Evolutionary conservation across 2,888 invertebrate genomes (phyloP).

Genomic region (Gryllus longicercus): DNA sequence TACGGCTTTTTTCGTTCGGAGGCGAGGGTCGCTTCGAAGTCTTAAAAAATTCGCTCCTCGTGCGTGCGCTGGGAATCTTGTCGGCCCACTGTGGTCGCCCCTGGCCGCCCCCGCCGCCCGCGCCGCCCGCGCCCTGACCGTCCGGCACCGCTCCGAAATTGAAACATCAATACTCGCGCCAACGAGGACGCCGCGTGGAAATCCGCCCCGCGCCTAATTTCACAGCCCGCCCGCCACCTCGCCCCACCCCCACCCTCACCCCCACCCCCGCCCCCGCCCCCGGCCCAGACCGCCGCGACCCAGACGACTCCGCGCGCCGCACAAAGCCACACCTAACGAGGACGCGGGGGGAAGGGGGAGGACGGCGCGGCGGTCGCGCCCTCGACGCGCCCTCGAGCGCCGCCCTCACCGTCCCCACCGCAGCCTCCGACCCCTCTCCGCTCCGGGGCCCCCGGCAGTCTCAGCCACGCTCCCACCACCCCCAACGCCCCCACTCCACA

Average conservation of each 20-base stretch:
- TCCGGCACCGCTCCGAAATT: background rate
- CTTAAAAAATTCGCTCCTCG: too few species aligned
- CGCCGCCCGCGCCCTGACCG: background rate
- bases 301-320: background rate
- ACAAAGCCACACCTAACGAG: background rate
- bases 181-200: background rate
- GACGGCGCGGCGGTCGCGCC: background rate
- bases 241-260: too few species aligned
- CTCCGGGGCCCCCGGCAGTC: too few species aligned
- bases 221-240: background rate
- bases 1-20: too few species aligned
- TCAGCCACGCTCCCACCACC: too few species aligned
- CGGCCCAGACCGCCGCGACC: background rate
- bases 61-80: background rate
- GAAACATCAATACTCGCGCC: conserved; percentile 17
- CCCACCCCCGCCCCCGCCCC: too few species aligned
- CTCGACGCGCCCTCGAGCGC: too few species aligned
- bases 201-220: conserved; percentile 6
- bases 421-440: too few species aligned
- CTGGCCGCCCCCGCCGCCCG: background rate
- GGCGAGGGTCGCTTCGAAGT: too few species aligned
- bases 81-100: background rate
- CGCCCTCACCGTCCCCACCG: too few species aligned
- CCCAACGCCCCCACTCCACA: too few species aligned
- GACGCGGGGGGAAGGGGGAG: background rate